Evolutionary conservation across 1,140 invertebrate species (phyloP).

Genomic region (Psilanteris sp.): DNA sequence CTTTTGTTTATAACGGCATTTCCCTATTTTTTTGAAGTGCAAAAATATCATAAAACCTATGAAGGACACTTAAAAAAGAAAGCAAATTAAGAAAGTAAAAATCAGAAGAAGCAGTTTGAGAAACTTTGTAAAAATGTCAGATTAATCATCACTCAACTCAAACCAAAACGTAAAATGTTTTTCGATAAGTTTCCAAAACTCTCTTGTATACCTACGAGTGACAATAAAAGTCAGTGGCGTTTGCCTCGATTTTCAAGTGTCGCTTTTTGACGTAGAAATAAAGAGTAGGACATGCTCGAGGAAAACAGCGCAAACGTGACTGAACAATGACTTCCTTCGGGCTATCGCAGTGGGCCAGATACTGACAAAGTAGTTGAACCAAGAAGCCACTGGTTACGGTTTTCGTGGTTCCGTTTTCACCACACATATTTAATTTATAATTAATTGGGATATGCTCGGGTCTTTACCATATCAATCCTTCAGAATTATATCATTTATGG

Average conservation of each 20-base stretch:
- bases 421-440: conserved; percentile 36
- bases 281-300: conserved; percentile 57
- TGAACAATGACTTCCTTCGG: conserved; percentile 71
- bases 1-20: too few species aligned
- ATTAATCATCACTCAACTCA: conserved; percentile 20
- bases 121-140: conserved; percentile 15
- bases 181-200: conserved; percentile 21
- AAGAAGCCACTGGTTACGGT: conserved; percentile 45
- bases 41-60: not conserved
- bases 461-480: not conserved
- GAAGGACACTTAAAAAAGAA: not conserved
- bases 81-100: not conserved
- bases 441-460: conserved; percentile 30
- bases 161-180: conserved; percentile 26
- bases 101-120: not conserved
- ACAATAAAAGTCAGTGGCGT: conserved; percentile 38
- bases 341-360: conserved; percentile 50
- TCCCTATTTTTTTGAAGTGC: too few species aligned
- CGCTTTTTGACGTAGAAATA: conserved; percentile 55
- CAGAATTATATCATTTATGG: not conserved
- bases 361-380: conserved; percentile 48
- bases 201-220: conserved; percentile 2
- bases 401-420: conserved; percentile 31
- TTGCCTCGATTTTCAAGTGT: conserved; percentile 42
- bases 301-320: conserved; percentile 69